These are phyloP conservation scores for Agrilus mali DNA, from an alignment of 2,888 invertebrate species.

Conservation along the genomic window DNA sequence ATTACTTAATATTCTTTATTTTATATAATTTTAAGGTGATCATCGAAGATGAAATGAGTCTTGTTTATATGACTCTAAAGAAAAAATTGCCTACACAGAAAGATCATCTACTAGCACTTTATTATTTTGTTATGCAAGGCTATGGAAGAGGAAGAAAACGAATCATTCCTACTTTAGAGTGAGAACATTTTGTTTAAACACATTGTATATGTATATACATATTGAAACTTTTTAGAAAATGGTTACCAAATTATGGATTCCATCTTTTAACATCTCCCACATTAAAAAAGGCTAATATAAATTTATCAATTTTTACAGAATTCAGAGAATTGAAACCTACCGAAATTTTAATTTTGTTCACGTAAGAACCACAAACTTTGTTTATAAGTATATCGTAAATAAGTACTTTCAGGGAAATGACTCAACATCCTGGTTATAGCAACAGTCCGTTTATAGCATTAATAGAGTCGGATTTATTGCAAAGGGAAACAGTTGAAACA, in stretches of 20 bases:
- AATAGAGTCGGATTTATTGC: conserved; percentile 47
- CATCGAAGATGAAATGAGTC: conserved; percentile 44
- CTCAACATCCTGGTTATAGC: conserved; percentile 52
- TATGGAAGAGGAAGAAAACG: conserved; percentile 44
- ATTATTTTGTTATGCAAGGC: conserved; percentile 57
- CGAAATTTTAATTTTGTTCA: conserved; percentile 53
- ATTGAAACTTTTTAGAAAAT: conserved; percentile 36
- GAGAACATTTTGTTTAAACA: conserved; percentile 33
- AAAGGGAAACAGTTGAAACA: conserved; percentile 32
- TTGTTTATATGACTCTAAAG: conserved; percentile 54
- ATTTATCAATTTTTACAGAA: conserved; percentile 50
- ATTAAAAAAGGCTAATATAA: conserved; percentile 11
- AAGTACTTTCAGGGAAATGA: conserved; percentile 27
- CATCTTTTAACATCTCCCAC: conserved; percentile 20
- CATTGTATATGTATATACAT: background rate
- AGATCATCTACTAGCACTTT: conserved; percentile 48
- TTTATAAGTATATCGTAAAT: conserved; percentile 1
- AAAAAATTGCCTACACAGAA: conserved; percentile 33
- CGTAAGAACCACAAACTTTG: conserved; percentile 19
- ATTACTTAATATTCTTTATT: background rate
- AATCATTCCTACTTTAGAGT: conserved; percentile 65
- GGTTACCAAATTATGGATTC: conserved; percentile 59
- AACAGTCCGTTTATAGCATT: conserved; percentile 51
- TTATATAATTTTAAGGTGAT: conserved; percentile 22
- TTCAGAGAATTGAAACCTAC: conserved; percentile 54